Percentiles rank a stretch among this genome's conserved stretches.
phyloP scores from a whole-genome alignment of 2,797 vertebrate genomes.

The Rhadinocentrus ornatus region DNA sequence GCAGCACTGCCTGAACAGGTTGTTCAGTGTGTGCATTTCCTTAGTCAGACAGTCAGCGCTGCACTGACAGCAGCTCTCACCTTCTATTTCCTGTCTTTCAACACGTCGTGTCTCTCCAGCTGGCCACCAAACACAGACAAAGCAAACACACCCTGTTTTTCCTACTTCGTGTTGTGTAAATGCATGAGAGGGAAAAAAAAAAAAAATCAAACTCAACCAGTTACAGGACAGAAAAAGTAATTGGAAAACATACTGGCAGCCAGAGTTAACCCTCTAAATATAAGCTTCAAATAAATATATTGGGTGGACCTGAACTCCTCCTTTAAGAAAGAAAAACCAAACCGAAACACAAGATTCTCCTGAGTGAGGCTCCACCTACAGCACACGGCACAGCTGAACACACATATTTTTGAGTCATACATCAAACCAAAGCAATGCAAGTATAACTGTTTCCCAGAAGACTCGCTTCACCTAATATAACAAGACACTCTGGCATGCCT shows the following conservation, averaged over 20 bases:
- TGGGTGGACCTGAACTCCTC: slow-evolving; percentile 56
- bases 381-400: slow-evolving; percentile 61
- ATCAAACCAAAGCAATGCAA: slow-evolving; percentile 36
- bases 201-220: slow-evolving; percentile 44
- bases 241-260: slow-evolving; percentile 26
- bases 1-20: slow-evolving; percentile 27
- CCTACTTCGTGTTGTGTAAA: slow-evolving; percentile 65
- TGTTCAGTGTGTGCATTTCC: slow-evolving; percentile 17
- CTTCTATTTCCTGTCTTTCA: slow-evolving; percentile 51
- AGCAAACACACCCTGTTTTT: slow-evolving; percentile 69
- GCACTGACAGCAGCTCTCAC: slow-evolving; percentile 50
- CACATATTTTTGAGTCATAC: slow-evolving; percentile 66
- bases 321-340: slow-evolving; percentile 23
- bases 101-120: slow-evolving; percentile 45
- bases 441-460: slow-evolving; percentile 21
- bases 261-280: slow-evolving; percentile 42
- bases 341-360: slow-evolving; percentile 44
- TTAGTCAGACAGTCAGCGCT: slow-evolving; percentile 23
- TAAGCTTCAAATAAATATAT: slow-evolving; percentile 55
- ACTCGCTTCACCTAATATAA: slow-evolving; percentile 23
- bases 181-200: slow-evolving; percentile 26
- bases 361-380: slow-evolving; percentile 71
- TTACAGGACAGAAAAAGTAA: slow-evolving; percentile 17
- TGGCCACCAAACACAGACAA: slow-evolving; percentile 58
- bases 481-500: slow-evolving; percentile 12